These are phyloP conservation scores for Ganaspis sp. DNA, from an alignment of 1,140 invertebrate genomes.

Conservation along the genomic window DNA sequence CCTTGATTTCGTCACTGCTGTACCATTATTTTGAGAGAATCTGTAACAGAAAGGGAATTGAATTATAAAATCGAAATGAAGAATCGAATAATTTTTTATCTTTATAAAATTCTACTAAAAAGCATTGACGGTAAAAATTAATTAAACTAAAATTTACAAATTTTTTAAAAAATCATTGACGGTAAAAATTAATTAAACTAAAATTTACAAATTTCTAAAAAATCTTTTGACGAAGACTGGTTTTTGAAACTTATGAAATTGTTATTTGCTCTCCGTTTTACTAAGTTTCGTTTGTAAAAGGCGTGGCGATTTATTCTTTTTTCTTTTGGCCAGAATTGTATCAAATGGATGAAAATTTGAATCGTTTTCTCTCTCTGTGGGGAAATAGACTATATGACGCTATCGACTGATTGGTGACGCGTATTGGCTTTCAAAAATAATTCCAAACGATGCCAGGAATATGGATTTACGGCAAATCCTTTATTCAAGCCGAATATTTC, in stretches of 20 bases:
- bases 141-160: neutral
- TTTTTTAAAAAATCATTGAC: neutral
- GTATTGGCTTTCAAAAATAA: neutral
- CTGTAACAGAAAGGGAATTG: neutral
- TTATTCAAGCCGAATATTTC: conserved; percentile 57
- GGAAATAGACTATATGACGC: neutral
- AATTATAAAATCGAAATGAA: neutral
- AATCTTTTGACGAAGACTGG: neutral
- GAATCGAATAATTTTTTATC: no score
- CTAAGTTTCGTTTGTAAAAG: neutral
- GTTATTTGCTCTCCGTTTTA: neutral
- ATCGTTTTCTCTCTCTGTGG: neutral
- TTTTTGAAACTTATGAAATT: no score
- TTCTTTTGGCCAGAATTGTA: neutral
- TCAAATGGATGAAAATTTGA: neutral
- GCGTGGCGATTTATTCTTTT: neutral
- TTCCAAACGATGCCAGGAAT: neutral
- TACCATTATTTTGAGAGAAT: neutral
- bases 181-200: neutral
- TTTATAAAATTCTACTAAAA: neutral
- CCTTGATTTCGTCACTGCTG: conserved; percentile 17
- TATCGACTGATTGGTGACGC: neutral
- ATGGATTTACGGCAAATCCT: conserved; percentile 18
- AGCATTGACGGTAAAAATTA: neutral
- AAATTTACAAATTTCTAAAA: neutral